These are phyloP conservation scores for Argentina silus DNA, from an alignment of 2,797 vertebrate species.

Conservation along the genomic window DNA sequence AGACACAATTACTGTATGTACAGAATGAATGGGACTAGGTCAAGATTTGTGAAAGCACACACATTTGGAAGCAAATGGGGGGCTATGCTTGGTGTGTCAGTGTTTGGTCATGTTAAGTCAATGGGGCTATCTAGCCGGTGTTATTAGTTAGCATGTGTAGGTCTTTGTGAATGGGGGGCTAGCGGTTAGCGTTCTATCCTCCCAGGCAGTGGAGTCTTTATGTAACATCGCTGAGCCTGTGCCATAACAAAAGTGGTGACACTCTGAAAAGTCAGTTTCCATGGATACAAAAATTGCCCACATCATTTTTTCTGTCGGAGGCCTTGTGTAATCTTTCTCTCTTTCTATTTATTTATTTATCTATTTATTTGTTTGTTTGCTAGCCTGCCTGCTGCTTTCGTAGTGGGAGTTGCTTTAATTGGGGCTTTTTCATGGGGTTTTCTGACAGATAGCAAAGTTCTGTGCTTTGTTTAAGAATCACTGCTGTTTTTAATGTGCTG, in stretches of 20 bases:
- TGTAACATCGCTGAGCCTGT: conserved; percentile 62
- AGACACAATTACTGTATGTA: no score
- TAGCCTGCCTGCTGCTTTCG: conserved; percentile 36
- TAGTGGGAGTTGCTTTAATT: conserved; percentile 54
- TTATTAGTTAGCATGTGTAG: neutral
- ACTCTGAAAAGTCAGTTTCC: conserved; percentile 78
- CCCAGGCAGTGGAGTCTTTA: conserved; percentile 32
- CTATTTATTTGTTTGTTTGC: conserved; percentile 37
- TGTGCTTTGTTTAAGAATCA: neutral
- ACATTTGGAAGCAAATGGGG: neutral
- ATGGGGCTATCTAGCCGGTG: no score
- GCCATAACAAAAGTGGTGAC: conserved; percentile 74
- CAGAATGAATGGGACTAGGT: no score
- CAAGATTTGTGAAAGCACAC: neutral
- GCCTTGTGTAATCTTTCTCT: conserved; percentile 66
- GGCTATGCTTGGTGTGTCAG: neutral
- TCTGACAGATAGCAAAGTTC: neutral
- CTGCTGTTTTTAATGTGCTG: conserved; percentile 20
- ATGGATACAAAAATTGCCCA: conserved; percentile 81
- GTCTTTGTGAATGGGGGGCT: neutral
- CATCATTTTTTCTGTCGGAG: conserved; percentile 68
- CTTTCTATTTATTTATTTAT: conserved; percentile 51
- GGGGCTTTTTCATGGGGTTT: conserved; percentile 19
- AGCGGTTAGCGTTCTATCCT: neutral
- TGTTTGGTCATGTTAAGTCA: no score